phyloP scores from a whole-genome alignment of 1,140 invertebrate genomes.

The Papilio glaucus region DNA sequence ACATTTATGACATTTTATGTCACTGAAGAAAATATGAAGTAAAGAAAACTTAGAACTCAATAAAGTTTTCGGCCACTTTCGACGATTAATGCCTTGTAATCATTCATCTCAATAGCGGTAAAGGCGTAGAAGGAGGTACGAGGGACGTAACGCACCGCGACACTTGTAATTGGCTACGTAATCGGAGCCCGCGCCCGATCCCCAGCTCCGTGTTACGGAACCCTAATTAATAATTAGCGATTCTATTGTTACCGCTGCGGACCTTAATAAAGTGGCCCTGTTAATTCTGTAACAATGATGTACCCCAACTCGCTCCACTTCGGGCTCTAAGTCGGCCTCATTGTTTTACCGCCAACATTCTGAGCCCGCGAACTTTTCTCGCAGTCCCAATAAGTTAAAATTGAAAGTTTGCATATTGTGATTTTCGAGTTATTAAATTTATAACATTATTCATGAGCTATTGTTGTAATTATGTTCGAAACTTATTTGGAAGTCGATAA shows the following conservation, averaged over 20 bases:
- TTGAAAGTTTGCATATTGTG: not conserved
- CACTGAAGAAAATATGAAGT: not conserved
- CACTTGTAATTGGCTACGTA: conserved; percentile 76
- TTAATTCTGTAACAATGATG: conserved; percentile 54
- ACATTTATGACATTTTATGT: no score
- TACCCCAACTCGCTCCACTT: conserved; percentile 7
- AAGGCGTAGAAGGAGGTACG: not conserved
- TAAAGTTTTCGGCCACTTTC: not conserved
- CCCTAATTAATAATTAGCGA: conserved; percentile 76
- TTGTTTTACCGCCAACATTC: conserved; percentile 12
- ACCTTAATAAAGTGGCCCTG: conserved; percentile 53
- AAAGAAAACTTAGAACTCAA: not conserved
- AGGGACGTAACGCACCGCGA: conserved; percentile 49
- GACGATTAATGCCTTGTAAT: not conserved
- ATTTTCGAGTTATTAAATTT: not conserved
- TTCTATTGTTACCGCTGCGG: conserved; percentile 56
- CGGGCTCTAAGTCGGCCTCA: not conserved
- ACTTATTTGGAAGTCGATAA: not conserved
- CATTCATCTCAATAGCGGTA: not conserved
- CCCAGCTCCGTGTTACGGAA: conserved; percentile 52
- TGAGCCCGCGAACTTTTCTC: not conserved
- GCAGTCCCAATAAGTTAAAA: not conserved
- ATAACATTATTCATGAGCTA: not conserved
- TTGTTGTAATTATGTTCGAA: not conserved
- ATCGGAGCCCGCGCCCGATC: conserved; percentile 56